Percentiles rank a stretch among this genome's conserved stretches.
These are phyloP conservation scores for Eristalis arbustorum DNA, from an alignment of 2,888 invertebrate genomes.

Conservation along the genomic window DNA sequence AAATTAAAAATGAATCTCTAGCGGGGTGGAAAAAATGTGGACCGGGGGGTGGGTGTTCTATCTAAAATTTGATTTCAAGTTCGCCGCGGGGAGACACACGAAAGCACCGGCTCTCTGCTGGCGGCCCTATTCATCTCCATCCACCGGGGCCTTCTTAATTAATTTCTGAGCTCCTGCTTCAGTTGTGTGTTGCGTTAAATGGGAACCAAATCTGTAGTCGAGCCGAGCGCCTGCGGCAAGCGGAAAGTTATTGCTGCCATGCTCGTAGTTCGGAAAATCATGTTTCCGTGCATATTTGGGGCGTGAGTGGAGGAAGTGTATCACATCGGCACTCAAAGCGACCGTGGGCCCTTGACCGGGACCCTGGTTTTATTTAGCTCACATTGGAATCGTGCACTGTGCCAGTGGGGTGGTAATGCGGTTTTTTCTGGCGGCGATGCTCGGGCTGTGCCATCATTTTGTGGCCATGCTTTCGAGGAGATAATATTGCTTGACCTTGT, in stretches of 20 bases:
- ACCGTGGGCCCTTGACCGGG: constrained; percentile 32
- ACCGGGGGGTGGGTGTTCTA: not conserved
- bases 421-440: not conserved
- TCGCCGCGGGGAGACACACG: not conserved
- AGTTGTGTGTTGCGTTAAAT: not conserved
- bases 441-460: not conserved
- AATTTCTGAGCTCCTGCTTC: constrained; percentile 10
- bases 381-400: constrained; percentile 12
- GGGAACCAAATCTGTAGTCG: not conserved
- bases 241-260: constrained; percentile 25
- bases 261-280: constrained; percentile 12
- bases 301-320: not conserved
- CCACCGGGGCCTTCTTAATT: constrained; percentile 16
- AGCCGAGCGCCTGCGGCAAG: not conserved
- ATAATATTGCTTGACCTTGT: constrained; percentile 3
- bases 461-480: not conserved
- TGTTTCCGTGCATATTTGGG: constrained; percentile 8
- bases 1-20: not conserved
- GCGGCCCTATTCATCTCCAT: not conserved
- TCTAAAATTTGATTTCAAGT: not conserved
- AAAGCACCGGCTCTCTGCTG: not conserved
- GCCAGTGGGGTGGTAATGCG: not conserved
- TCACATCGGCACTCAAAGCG: not conserved
- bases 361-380: constrained; percentile 13
- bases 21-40: not conserved